Percentiles rank a stretch among this genome's conserved stretches.
Evolutionary conservation across 2,888 invertebrate genomes (phyloP).

Genomic region (Eutolmus rufibarbis): DNA sequence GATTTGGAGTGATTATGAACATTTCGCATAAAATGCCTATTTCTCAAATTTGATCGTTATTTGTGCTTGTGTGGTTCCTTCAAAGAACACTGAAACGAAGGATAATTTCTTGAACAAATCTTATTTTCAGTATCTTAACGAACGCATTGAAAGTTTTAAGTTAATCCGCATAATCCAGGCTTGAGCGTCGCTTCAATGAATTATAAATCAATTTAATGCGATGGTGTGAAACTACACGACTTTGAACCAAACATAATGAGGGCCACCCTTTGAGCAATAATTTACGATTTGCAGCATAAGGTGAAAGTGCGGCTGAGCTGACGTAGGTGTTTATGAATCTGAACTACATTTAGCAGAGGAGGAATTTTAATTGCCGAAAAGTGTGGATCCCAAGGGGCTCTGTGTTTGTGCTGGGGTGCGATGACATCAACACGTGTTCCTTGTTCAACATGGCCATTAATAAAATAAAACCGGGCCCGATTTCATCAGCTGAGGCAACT

Average conservation of each 20-base stretch:
- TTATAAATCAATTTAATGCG: background rate
- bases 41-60: background rate
- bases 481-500: background rate
- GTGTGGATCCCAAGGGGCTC: background rate
- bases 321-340: background rate
- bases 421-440: background rate
- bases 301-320: background rate
- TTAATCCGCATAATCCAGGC: background rate
- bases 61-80: background rate
- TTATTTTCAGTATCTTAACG: background rate
- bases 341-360: background rate
- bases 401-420: background rate
- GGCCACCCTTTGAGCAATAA: background rate
- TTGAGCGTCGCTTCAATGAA: background rate
- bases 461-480: background rate
- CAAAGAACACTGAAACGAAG: background rate
- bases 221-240: background rate
- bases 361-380: background rate
- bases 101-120: background rate
- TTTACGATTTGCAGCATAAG: background rate
- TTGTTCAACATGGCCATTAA: constrained; percentile 2
- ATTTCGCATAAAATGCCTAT: background rate
- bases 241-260: background rate
- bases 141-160: background rate
- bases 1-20: background rate